Percentiles rank a stretch among this genome's conserved stretches.
These are phyloP conservation scores for Rhabdornis inornatus DNA, from an alignment of 2,113 vertebrate genomes.

Conservation along the genomic window DNA sequence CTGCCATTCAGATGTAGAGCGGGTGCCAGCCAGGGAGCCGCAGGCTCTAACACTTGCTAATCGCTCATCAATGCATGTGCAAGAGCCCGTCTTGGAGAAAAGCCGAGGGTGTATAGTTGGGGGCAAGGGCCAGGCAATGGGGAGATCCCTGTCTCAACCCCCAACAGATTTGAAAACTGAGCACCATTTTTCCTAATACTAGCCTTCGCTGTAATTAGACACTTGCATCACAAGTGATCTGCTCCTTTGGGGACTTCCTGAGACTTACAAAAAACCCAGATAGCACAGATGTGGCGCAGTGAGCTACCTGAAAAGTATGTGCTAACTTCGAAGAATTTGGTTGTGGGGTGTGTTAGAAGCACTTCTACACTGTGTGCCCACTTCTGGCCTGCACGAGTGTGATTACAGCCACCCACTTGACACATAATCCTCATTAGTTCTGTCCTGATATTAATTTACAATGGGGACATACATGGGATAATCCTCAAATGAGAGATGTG, in stretches of 20 bases:
- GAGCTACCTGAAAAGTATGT: neutral
- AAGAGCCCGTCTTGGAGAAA: neutral
- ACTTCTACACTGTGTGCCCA: neutral
- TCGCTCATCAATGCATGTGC: neutral
- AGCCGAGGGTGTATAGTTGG: neutral
- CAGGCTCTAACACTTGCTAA: slow-evolving; percentile 52
- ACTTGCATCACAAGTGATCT: neutral
- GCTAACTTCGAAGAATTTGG: neutral
- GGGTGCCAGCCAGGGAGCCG: slow-evolving; percentile 23
- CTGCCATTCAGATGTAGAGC: slow-evolving; percentile 56
- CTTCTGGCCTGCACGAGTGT: neutral
- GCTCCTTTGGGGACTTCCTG: neutral
- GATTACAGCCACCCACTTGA: neutral
- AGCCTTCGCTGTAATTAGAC: neutral
- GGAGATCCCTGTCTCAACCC: neutral
- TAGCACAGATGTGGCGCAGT: neutral
- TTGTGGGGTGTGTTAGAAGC: neutral
- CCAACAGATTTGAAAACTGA: neutral
- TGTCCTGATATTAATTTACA: neutral
- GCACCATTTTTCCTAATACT: neutral
- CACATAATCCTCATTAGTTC: neutral
- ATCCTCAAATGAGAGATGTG: neutral
- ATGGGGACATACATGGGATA: neutral
- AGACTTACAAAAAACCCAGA: neutral
- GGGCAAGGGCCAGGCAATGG: neutral